Conservation (phyloP, 2,888 invertebrate genomes). For the Stenurella melanura region DNA sequence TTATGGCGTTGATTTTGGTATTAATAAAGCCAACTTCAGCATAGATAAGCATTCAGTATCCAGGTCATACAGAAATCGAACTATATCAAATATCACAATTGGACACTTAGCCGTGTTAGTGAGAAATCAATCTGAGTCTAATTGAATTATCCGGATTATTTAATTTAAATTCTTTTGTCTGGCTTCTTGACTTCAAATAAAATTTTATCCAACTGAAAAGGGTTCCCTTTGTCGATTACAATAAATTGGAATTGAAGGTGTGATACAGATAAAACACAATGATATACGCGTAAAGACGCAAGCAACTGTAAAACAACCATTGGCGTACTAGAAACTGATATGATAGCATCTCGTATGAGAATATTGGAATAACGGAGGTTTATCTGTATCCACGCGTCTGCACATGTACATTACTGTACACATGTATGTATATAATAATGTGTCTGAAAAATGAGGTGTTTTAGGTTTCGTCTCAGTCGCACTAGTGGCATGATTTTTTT, state of each 20-base stretch:
- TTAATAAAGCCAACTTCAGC: too few relatives aligned
- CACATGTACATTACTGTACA: too few relatives aligned
- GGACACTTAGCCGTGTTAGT: background rate
- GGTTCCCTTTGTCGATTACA: conserved; percentile 33
- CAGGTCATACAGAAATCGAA: too few relatives aligned
- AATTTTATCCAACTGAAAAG: conserved; percentile 3
- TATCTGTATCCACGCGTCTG: too few relatives aligned
- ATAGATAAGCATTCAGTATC: too few relatives aligned
- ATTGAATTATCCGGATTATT: conserved; percentile 8
- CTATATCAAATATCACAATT: background rate
- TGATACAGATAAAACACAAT: conserved; percentile 42
- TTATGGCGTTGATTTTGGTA: too few relatives aligned
- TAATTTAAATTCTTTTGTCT: conserved; percentile 18
- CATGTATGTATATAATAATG: too few relatives aligned
- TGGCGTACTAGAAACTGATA: conserved; percentile 19
- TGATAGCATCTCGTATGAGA: too few relatives aligned
- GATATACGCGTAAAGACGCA: conserved; percentile 39
- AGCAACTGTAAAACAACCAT: conserved; percentile 46
- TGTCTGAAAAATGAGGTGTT: too few relatives aligned
- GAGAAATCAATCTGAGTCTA: background rate
- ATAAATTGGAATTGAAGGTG: conserved; percentile 44
- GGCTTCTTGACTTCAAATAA: conserved; percentile 24
- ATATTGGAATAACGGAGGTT: too few relatives aligned
- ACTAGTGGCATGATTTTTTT: too few relatives aligned
- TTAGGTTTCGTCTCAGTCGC: too few relatives aligned